Percentiles rank a stretch among this genome's conserved stretches.
Evolutionary conservation across 2,888 invertebrate genomes (phyloP).

Genomic region (Tinea pellionella): DNA sequence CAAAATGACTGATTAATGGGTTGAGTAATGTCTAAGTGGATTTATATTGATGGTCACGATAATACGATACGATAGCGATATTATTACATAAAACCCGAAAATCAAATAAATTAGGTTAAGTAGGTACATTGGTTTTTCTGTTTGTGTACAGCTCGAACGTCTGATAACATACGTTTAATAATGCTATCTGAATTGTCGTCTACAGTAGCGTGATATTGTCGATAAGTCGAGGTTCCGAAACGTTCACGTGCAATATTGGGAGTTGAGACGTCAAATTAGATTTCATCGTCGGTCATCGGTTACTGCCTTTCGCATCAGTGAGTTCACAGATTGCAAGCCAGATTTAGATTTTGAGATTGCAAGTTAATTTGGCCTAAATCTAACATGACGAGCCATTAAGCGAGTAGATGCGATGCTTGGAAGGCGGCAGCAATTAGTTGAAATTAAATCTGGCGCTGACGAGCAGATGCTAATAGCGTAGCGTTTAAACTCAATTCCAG

Average conservation of each 20-base stretch:
- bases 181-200: neutral
- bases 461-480: constrained; percentile 22
- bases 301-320: constrained; percentile 28
- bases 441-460: constrained; percentile 42
- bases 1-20: constrained; percentile 4
- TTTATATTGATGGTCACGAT: neutral
- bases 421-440: constrained; percentile 43
- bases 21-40: neutral
- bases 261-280: constrained; percentile 19
- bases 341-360: constrained; percentile 27
- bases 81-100: too few relatives aligned
- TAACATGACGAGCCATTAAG: constrained; percentile 15
- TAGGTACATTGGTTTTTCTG: constrained; percentile 9
- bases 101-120: neutral
- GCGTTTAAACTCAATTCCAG: constrained; percentile 32
- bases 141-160: constrained; percentile 13
- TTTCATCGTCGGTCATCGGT: constrained; percentile 17
- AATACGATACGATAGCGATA: neutral
- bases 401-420: constrained; percentile 20
- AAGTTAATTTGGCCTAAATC: constrained; percentile 27
- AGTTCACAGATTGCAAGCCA: constrained; percentile 35
- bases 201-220: neutral
- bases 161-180: neutral
- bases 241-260: constrained; percentile 18
- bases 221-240: constrained; percentile 9